phyloP scores from a whole-genome alignment of 37 sponge, comb jelly and placozoan genomes.

The Dysidea cf. avara region DNA sequence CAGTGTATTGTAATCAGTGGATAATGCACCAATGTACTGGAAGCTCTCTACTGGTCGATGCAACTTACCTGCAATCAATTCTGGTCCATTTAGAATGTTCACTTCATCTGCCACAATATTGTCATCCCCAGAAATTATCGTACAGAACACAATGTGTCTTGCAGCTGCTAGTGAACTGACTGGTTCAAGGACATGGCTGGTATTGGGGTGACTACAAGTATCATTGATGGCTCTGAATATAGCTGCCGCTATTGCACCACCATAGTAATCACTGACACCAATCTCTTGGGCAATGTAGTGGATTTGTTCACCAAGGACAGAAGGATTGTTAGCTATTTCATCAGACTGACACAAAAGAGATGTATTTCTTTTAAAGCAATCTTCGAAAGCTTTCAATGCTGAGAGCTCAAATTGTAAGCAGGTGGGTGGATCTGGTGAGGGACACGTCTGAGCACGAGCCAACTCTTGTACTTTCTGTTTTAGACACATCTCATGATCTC shows the following conservation, averaged over 20 bases:
- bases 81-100: too few relatives aligned
- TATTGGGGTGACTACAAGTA: not conserved
- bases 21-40: not conserved
- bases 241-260: not conserved
- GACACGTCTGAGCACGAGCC: too few relatives aligned
- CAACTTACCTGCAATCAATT: not conserved
- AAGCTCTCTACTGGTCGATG: not conserved
- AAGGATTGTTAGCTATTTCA: too few relatives aligned
- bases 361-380: slow-evolving; percentile 53
- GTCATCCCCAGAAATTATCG: too few relatives aligned
- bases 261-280: slow-evolving; percentile 20
- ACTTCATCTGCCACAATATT: too few relatives aligned
- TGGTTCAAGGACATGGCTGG: not conserved
- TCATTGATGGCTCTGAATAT: not conserved
- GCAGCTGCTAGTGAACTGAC: not conserved
- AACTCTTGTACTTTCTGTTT: slow-evolving; percentile 27
- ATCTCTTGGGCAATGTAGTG: not conserved
- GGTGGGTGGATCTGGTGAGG: slow-evolving; percentile 13
- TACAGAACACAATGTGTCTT: slow-evolving; percentile 7
- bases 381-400: slow-evolving; percentile 32
- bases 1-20: not conserved
- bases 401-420: slow-evolving; percentile 49
- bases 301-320: too few relatives aligned
- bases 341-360: not conserved
- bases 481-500: slow-evolving; percentile 49